phyloP scores from a whole-genome alignment of 1,140 invertebrate species.

The Dermatophagoides farinae region DNA sequence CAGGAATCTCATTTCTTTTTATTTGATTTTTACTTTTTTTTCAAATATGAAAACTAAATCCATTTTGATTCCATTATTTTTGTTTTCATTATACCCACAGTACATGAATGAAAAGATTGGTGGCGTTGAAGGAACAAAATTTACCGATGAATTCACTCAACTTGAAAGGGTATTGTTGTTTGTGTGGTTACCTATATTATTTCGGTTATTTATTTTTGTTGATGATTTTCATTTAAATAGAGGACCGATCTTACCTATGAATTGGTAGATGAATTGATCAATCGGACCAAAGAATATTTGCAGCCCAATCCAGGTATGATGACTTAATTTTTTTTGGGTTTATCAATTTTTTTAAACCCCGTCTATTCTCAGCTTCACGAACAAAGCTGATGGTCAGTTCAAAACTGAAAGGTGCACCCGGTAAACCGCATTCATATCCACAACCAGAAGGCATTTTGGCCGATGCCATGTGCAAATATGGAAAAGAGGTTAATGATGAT shows the following conservation, averaged over 20 bases:
- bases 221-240: constrained; percentile 27
- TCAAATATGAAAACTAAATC: too few relatives aligned
- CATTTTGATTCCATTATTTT: too few relatives aligned
- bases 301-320: constrained; percentile 74
- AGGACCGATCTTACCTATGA: constrained; percentile 92
- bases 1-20: too few relatives aligned
- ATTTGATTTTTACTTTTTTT: too few relatives aligned
- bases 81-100: too few relatives aligned
- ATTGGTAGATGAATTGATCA: constrained; percentile 79
- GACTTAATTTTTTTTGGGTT: neutral
- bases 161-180: constrained; percentile 99
- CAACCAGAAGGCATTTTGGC: constrained; percentile 93
- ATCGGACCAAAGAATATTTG: constrained; percentile 93
- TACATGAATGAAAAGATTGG: constrained; percentile 99
- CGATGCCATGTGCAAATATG: constrained; percentile 87
- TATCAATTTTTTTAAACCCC: neutral
- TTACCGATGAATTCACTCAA: constrained; percentile 92
- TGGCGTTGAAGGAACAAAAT: constrained; percentile 93
- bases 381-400: constrained; percentile 28
- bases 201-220: neutral
- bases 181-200: constrained; percentile 20
- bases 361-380: constrained; percentile 17
- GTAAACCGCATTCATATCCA: constrained; percentile 55
- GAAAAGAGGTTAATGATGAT: constrained; percentile 84
- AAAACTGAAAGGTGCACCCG: constrained; percentile 35